Evolutionary conservation across 2,113 vertebrate genomes (phyloP).

Genomic region (Corynorhinus townsendii): DNA sequence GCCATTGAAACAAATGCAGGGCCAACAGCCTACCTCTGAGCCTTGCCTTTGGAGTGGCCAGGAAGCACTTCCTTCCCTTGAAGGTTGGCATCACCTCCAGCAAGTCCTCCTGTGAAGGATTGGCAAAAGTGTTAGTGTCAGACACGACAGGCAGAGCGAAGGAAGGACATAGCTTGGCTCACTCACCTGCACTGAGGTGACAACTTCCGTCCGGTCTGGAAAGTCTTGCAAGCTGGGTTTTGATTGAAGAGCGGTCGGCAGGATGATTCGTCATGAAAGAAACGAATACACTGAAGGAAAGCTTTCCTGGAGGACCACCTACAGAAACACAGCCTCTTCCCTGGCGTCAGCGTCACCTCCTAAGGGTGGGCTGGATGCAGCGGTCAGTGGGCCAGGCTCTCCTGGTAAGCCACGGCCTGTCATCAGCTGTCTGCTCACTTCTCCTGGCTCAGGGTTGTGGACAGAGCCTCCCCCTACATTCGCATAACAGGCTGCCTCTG

Average conservation of each 20-base stretch:
- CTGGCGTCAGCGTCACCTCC: accelerated
- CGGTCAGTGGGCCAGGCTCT: accelerated
- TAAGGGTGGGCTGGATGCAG: accelerated
- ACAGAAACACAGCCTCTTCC: background rate
- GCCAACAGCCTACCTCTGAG: background rate
- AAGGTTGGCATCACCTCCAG: accelerated
- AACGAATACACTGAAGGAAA: background rate
- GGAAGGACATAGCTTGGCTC: accelerated
- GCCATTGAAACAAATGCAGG: accelerated
- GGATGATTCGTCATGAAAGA: background rate
- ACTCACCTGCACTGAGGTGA: background rate
- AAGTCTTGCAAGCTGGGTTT: background rate
- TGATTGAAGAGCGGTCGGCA: background rate
- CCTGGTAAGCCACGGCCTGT: accelerated
- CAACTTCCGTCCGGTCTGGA: background rate
- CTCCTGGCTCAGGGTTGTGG: background rate
- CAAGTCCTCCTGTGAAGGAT: background rate
- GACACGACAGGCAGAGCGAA: accelerated
- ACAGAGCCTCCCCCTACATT: background rate
- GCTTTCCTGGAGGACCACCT: background rate
- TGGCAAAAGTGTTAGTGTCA: accelerated
- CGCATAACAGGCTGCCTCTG: too few species aligned
- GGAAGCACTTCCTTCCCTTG: background rate
- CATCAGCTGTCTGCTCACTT: background rate
- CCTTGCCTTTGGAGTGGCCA: accelerated